These are phyloP conservation scores for Spodoptera littoralis DNA, from an alignment of 2,888 invertebrate genomes.

Conservation along the genomic window DNA sequence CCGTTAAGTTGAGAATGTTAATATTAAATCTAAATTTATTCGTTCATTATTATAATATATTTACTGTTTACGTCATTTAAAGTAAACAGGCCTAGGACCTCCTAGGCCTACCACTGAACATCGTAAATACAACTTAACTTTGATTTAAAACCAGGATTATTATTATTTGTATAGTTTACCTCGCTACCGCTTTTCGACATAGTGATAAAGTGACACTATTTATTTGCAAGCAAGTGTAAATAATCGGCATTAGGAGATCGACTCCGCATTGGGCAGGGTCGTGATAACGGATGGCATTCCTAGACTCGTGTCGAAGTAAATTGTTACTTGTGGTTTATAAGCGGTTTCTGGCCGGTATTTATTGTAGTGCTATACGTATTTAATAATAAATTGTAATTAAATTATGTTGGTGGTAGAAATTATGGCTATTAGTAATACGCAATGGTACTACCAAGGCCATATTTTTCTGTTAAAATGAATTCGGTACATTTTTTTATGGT, in stretches of 20 bases:
- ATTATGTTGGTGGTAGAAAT: not conserved
- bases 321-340: constrained; percentile 37
- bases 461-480: too few relatives aligned
- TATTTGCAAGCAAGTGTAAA: constrained; percentile 57
- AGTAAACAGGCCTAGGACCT: constrained; percentile 17
- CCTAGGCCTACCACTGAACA: constrained; percentile 35
- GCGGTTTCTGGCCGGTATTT: constrained; percentile 25
- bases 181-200: constrained; percentile 64
- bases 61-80: not conserved
- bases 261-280: constrained; percentile 35
- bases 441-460: too few relatives aligned
- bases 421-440: too few relatives aligned
- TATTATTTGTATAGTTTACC: constrained; percentile 54
- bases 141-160: constrained; percentile 69
- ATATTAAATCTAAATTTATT: too few relatives aligned
- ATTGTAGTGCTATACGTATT: constrained; percentile 21
- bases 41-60: not conserved
- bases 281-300: constrained; percentile 37
- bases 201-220: constrained; percentile 53
- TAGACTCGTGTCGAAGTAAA: constrained; percentile 49
- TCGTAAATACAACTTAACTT: constrained; percentile 69
- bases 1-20: too few relatives aligned
- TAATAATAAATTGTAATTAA: constrained; percentile 23
- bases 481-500: too few relatives aligned
- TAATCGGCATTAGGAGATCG: constrained; percentile 53